phyloP scores from a whole-genome alignment of 2,888 invertebrate species.

The Allygus modestus region DNA sequence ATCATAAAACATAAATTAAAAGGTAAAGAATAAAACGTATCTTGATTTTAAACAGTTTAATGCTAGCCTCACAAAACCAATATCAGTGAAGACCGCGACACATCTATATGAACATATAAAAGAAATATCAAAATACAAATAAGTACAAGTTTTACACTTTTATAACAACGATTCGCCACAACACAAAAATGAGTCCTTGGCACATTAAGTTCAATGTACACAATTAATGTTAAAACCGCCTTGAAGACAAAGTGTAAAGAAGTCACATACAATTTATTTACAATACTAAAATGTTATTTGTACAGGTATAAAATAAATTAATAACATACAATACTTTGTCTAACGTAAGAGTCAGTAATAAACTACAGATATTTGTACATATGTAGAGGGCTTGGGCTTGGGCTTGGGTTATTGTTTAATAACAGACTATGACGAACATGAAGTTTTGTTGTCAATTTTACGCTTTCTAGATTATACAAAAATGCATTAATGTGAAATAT shows the following conservation, averaged over 20 bases:
- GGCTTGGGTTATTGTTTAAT: too few species aligned
- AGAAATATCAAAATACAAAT: slow-evolving; percentile 60
- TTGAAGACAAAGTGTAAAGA: slow-evolving; percentile 17
- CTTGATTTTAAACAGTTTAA: slow-evolving; percentile 25
- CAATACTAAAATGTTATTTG: slow-evolving; percentile 43
- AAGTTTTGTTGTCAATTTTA: too few species aligned
- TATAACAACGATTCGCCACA: slow-evolving; percentile 49
- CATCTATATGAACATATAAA: slow-evolving; percentile 53
- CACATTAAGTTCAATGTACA: slow-evolving; percentile 40
- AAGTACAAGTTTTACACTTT: slow-evolving; percentile 51
- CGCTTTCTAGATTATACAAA: too few species aligned
- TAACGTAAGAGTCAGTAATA: neutral
- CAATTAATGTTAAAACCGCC: neutral
- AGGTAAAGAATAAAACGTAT: neutral
- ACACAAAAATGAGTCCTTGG: slow-evolving; percentile 24
- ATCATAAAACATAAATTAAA: too few species aligned
- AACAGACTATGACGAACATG: too few species aligned
- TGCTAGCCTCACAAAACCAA: neutral
- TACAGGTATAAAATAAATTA: slow-evolving; percentile 54
- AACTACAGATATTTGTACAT: slow-evolving; percentile 22
- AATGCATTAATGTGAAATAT: too few species aligned
- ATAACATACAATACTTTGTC: slow-evolving; percentile 41
- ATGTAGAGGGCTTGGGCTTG: neutral
- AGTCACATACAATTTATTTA: slow-evolving; percentile 45
- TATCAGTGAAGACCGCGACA: slow-evolving; percentile 3